phyloP scores from a whole-genome alignment of 1,140 invertebrate species.

The Meloidogyne exigua region DNA sequence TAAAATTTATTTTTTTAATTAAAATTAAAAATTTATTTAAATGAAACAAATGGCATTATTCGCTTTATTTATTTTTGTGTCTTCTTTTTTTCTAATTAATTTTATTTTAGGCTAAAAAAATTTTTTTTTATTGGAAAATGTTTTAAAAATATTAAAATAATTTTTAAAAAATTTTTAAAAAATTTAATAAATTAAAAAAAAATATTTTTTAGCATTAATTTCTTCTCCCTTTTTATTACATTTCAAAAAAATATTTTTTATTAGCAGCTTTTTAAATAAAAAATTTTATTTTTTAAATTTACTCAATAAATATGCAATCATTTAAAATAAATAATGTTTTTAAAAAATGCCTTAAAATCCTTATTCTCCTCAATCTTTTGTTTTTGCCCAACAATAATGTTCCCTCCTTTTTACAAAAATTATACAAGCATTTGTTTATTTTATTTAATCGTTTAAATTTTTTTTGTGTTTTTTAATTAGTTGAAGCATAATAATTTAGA shows the following conservation, averaged over 20 bases:
- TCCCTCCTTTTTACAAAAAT: not conserved
- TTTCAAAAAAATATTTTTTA: too few species aligned
- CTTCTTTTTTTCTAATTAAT: too few species aligned
- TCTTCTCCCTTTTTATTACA: not conserved
- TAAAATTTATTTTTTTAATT: too few species aligned
- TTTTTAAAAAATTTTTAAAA: too few species aligned
- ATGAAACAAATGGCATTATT: too few species aligned
- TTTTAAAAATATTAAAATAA: too few species aligned
- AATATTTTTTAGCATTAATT: too few species aligned
- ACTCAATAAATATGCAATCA: not conserved
- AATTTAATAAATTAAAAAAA: too few species aligned
- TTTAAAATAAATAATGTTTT: not conserved
- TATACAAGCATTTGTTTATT: not conserved
- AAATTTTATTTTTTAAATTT: not conserved
- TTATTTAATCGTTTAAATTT: not conserved
- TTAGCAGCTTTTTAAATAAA: not conserved
- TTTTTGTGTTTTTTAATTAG: constrained; percentile 1
- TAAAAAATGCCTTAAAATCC: not conserved
- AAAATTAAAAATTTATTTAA: too few species aligned
- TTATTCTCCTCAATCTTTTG: not conserved
- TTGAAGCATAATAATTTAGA: not conserved
- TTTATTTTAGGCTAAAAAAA: too few species aligned
- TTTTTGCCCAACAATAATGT: not conserved
- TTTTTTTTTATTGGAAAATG: too few species aligned
- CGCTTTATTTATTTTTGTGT: too few species aligned